Percentiles rank a stretch among this genome's conserved stretches.
phyloP scores from a whole-genome alignment of 1,140 invertebrate genomes.

The Gonioctena quinquepunctata region DNA sequence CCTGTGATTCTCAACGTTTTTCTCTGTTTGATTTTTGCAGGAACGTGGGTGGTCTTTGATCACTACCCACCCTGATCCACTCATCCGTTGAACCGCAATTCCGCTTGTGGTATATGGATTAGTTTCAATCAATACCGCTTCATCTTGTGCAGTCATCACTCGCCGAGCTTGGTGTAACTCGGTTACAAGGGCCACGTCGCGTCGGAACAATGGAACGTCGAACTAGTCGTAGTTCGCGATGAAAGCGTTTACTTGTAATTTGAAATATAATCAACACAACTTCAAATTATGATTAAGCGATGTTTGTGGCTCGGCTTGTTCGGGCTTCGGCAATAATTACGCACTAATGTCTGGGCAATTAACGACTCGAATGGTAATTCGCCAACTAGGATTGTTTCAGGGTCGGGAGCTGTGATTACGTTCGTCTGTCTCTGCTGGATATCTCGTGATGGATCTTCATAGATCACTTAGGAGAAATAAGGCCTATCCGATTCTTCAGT shows the following conservation, averaged over 20 bases:
- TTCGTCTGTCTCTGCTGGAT: neutral
- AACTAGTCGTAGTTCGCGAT: slow-evolving; percentile 8
- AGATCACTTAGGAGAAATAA: too few relatives aligned
- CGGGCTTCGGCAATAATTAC: slow-evolving; percentile 13
- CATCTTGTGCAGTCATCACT: neutral
- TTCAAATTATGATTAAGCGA: slow-evolving; percentile 20
- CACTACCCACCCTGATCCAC: too few relatives aligned
- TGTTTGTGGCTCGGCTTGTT: slow-evolving; percentile 10
- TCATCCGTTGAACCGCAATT: too few relatives aligned
- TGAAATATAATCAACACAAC: slow-evolving; percentile 17
- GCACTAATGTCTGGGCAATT: slow-evolving; percentile 15
- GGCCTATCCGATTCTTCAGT: too few relatives aligned
- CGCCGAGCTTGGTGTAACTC: neutral
- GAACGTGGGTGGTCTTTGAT: too few relatives aligned
- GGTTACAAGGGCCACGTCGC: neutral
- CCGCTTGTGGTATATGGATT: neutral
- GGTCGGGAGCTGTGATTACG: neutral
- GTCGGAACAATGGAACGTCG: neutral
- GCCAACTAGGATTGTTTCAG: neutral
- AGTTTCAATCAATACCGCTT: neutral
- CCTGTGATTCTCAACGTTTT: too few relatives aligned
- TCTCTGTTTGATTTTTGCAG: too few relatives aligned
- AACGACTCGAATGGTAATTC: neutral
- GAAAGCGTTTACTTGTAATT: slow-evolving; percentile 19
- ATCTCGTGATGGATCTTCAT: too few relatives aligned